Base-by-base conservation (phyloP, 64 coral and sea anemone genomes). In the Montipora sp. region DNA sequence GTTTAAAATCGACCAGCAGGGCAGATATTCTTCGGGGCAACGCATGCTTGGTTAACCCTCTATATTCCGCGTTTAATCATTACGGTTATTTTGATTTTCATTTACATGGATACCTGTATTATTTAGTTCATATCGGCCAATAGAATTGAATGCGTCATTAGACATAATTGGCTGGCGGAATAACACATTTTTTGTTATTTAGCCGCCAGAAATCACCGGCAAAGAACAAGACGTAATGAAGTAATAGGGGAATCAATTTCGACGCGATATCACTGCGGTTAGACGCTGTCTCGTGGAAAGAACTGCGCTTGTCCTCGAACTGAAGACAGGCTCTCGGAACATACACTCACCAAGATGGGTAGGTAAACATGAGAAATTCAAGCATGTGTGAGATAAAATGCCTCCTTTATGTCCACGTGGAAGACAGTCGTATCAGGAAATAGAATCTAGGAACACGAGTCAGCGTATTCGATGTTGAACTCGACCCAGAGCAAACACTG, bases 191-290 rank as follows among this genome's bases (percentile, higher is more conserved):
- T 85, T 85, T 71, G 82, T 85, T 85, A 71, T 69, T 50, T 47
- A 47, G 65, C 82, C 63, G 82, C 82, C 82, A 85, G 82, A 85
- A 71, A 85, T 85, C 82, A 85, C 71, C 71, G 71, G 82, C 65
- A 46, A 12, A 48, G 63, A 85, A 85, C 65, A 85, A 46, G 61
- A 50, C 65, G 20, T 72, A 65, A 85, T 85, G 82, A 71, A 69
- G 47, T 85, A 85, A 44, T 14, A 45, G 82, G 65, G 8, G 46
- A 85, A 85, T 72, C 43, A 50, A 48, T 85, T 85, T 85, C 8
- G 8, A 57, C 53, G 53, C 53, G 53, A 70, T 22, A 71, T 50
- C 18, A 85, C 71, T 71, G 61, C 65, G 20, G 82, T 61, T 85
- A 71, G 65, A 85, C 22, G 8, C 44, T 72, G 36, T 48, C 63